Base-by-base conservation (phyloP, 2,888 invertebrate genomes). In the Atethmia centrago region DNA sequence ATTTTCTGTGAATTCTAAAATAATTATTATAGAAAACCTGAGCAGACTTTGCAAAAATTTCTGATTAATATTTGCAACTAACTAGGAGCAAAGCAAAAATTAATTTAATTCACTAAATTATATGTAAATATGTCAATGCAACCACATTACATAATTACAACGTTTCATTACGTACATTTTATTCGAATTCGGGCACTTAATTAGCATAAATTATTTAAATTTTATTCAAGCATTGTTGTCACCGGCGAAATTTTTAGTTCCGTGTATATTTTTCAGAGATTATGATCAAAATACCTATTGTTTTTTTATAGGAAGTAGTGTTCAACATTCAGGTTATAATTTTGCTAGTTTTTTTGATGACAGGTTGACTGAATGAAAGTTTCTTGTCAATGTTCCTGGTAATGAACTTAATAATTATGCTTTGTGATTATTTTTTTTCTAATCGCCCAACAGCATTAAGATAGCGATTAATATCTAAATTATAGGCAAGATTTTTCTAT, bases 181-280 rank as follows among this genome's bases (percentile, higher is more conserved):
- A 84, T 86, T 80, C 79, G 77, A 78, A 79, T 82, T 78, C 55
- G 76, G 61, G n/a, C 53, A 61, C 59, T 76, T 71, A 77, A 82
- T 86, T 85, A 71, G 36, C 81, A 84, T 84, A 82, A 9, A 56
- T 77, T 80, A 76, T 86, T 75, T 75, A 61, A 75, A 82, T 83
- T 74, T 53, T 73, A 79, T 74, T 71, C 74, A 45, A 68, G 72
- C 85, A 87, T 85, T 85, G 87, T 85, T 86, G 68, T 82, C 71
- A 42, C 42, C 49, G 10, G 45, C 45, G 49, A 70, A 65, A 75
- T 74, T 40, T 42, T 69, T 73, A 80, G 71, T 85, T 87, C 87
- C 85, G 77, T 78, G 85, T 85, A 83, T 66, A 69, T 73, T 82
- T 82, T 80, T 73, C 2, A 40, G 36, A 74, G 85, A 85, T 86